These are phyloP conservation scores for Thera britannica DNA, from an alignment of 2,888 invertebrate species.

Conservation along the genomic window DNA sequence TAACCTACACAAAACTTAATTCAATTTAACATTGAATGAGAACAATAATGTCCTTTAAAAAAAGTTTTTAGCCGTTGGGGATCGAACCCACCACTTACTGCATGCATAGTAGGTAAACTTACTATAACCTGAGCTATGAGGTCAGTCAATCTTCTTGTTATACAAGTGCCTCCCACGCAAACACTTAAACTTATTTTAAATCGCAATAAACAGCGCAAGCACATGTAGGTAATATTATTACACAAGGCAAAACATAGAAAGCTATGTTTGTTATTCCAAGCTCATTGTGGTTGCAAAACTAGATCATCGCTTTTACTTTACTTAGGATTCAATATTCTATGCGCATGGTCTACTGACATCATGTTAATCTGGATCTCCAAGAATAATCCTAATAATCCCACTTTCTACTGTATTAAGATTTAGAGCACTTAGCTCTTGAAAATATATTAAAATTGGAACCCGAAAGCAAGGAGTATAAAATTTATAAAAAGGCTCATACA, in stretches of 20 bases:
- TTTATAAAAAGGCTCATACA: too few relatives aligned
- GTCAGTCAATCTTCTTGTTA: too few relatives aligned
- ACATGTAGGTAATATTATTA: constrained; percentile 19
- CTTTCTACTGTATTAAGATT: constrained; percentile 17
- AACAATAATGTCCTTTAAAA: too few relatives aligned
- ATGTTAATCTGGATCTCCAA: constrained; percentile 25
- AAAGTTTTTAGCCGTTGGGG: too few relatives aligned
- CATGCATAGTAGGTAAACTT: too few relatives aligned
- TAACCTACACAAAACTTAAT: too few relatives aligned
- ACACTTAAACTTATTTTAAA: not conserved
- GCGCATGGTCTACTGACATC: constrained; percentile 21
- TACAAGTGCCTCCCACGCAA: too few relatives aligned
- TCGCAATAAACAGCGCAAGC: not conserved
- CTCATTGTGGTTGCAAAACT: constrained; percentile 48
- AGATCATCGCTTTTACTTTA: constrained; percentile 55
- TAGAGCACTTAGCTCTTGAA: constrained; percentile 2
- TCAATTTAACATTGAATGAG: too few relatives aligned
- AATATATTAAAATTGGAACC: too few relatives aligned
- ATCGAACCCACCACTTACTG: too few relatives aligned
- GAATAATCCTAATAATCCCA: constrained; percentile 17
- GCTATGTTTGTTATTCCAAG: constrained; percentile 53
- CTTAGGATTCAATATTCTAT: constrained; percentile 44
- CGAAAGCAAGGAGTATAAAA: too few relatives aligned
- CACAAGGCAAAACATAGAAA: constrained; percentile 47
- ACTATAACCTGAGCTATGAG: too few relatives aligned